Base-by-base conservation (phyloP, 92 coral and sea anemone genomes). In the Siderastrea radians region DNA sequence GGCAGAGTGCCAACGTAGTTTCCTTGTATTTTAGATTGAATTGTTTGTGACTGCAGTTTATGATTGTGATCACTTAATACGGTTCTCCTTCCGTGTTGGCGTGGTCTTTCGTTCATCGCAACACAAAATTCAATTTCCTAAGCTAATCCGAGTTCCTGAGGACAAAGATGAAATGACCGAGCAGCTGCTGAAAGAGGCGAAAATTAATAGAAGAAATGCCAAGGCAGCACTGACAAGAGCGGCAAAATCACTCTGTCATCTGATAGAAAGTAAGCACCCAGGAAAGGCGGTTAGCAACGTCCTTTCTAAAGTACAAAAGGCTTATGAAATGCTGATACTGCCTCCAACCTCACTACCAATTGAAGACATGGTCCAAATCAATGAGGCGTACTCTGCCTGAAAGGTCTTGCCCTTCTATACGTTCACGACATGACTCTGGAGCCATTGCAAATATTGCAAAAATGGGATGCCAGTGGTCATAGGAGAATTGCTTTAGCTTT, bases 161-260 rank as follows among this genome's bases (percentile, higher is more conserved):
- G 63, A 38, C 10, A 53, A 38, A 26, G 58, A 54, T 10, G 44
- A 11, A 8, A 53, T 74, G 63, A 54, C 48, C 48, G 79, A 62
- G 48, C 46, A 17, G 48, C 63, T 74, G 65, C 80, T 74, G 53
- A 88, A 79, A 47, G 84, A 84, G 60, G 62, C 92, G 47, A 92
- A 80, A 58, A 46, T 85, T 17, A 77, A 75, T 72, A 58, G 91
- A 43, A 80, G 90, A 62, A 89, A 78, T 60, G 91, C 95, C 53
- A 92, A 92, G 77, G 86, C 81, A 11, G 73, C 91, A 9, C 78
- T 92, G 77, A 86, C 91, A 60, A 69, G 88, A 68, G 46, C 50
- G 44, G 87, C 86, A 17, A 85, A 89, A 19, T 52, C 82, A 55
- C 68, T 84, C 1, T 62, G 45, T 38, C 46, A 43, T 19, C 46